Evolutionary conservation across 2,113 vertebrate genomes (phyloP).

Genomic region (Sylvilagus bachmani): DNA sequence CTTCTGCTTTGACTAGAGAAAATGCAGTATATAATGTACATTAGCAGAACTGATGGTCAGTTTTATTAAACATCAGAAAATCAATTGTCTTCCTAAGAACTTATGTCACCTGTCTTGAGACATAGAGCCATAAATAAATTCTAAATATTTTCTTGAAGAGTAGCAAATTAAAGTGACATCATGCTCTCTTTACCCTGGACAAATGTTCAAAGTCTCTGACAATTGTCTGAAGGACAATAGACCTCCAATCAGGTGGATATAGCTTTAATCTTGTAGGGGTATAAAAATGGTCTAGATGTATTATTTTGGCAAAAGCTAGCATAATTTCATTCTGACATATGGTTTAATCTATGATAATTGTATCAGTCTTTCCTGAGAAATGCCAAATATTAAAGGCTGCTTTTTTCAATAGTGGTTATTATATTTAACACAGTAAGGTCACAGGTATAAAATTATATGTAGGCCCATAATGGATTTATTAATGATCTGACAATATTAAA

Average conservation of each 20-base stretch:
- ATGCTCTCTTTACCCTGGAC: neutral
- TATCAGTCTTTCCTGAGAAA: constrained; percentile 9
- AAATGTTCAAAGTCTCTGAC: neutral
- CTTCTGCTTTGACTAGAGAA: neutral
- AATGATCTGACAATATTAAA: constrained; percentile 57
- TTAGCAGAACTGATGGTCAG: neutral
- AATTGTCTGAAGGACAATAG: neutral
- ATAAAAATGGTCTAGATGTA: neutral
- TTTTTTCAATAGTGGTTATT: neutral
- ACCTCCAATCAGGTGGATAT: neutral
- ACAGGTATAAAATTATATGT: constrained; percentile 32
- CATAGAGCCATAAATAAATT: neutral
- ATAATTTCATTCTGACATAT: neutral
- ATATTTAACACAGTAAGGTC: constrained; percentile 43
- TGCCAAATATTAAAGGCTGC: neutral
- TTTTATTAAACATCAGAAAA: neutral
- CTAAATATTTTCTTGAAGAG: neutral
- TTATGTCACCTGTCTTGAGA: neutral
- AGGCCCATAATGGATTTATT: constrained; percentile 32
- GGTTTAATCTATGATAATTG: neutral
- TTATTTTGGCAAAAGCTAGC: neutral
- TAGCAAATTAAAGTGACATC: neutral
- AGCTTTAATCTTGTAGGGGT: neutral
- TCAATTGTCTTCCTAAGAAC: neutral
- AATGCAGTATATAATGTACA: neutral